phyloP scores from a whole-genome alignment of 2,888 invertebrate species.

The Bhutanitis thaidina region DNA sequence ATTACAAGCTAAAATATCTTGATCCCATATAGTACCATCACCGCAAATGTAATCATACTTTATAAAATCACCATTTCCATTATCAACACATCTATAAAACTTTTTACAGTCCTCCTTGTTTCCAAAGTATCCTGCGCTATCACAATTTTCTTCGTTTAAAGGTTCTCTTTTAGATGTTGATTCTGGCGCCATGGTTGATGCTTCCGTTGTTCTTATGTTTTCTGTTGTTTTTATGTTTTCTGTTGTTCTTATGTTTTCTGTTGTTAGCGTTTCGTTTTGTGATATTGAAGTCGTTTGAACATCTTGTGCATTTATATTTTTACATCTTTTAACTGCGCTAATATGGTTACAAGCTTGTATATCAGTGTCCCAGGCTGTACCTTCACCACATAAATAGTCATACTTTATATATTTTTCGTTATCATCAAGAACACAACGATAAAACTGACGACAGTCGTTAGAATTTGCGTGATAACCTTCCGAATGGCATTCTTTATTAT shows the following conservation, averaged over 20 bases:
- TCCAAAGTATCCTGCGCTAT: slow-evolving; percentile 81
- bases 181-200: slow-evolving; percentile 23
- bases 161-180: slow-evolving; percentile 26
- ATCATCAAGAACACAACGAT: slow-evolving; percentile 70
- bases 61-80: slow-evolving; percentile 78
- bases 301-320: slow-evolving; percentile 33
- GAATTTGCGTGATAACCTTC: slow-evolving; percentile 86
- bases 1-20: slow-evolving; percentile 67
- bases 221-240: slow-evolving; percentile 32
- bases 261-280: slow-evolving; percentile 35
- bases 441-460: slow-evolving; percentile 71
- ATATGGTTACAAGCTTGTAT: slow-evolving; percentile 78
- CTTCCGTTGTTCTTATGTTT: slow-evolving; percentile 28
- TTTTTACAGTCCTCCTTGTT: slow-evolving; percentile 81
- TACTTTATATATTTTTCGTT: slow-evolving; percentile 69
- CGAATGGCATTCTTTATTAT: slow-evolving; percentile 53
- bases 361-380: slow-evolving; percentile 79
- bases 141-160: slow-evolving; percentile 50
- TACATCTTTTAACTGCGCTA: slow-evolving; percentile 58
- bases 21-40: slow-evolving; percentile 86
- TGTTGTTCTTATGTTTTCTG: slow-evolving; percentile 30
- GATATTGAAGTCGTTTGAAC: slow-evolving; percentile 32
- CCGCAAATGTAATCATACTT: slow-evolving; percentile 83
- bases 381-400: slow-evolving; percentile 77
- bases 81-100: slow-evolving; percentile 84